These are phyloP conservation scores for Oscarella lobularis DNA, from an alignment of 37 sponge, comb jelly and placozoan genomes.

Conservation along the genomic window DNA sequence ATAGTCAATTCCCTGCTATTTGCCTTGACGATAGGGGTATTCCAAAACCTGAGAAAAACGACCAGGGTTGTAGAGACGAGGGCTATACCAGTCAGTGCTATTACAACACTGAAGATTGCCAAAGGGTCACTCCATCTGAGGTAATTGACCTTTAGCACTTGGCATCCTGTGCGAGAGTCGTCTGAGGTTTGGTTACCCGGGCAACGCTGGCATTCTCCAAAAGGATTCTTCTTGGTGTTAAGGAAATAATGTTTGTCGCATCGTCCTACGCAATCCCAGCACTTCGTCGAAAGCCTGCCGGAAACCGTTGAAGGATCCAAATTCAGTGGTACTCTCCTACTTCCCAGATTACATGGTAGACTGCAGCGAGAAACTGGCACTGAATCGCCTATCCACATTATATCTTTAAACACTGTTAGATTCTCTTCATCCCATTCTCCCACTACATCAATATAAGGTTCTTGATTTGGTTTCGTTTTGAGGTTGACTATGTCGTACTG, in stretches of 20 bases:
- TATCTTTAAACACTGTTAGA: too few species aligned
- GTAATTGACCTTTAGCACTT: conserved; percentile 8
- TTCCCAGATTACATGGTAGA: too few species aligned
- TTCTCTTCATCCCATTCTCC: too few species aligned
- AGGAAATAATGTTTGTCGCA: background rate
- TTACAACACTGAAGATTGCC: conserved; percentile 18
- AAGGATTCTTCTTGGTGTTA: background rate
- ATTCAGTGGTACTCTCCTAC: too few species aligned
- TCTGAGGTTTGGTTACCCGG: conserved; percentile 35
- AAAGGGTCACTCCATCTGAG: conserved; percentile 13
- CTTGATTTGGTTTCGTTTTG: too few species aligned
- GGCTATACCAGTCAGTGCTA: conserved; percentile 19
- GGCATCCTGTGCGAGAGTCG: conserved; percentile 22
- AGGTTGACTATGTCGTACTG: conserved; percentile 21
- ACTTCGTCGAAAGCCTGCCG: background rate
- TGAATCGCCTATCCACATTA: too few species aligned
- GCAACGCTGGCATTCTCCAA: conserved; percentile 29
- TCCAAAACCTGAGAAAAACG: conserved; percentile 18
- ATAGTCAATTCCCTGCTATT: conserved; percentile 54
- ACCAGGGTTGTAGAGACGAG: conserved; percentile 11
- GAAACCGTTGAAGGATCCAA: too few species aligned
- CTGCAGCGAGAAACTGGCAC: too few species aligned
- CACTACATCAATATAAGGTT: too few species aligned
- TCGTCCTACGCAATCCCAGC: conserved; percentile 9
- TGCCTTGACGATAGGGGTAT: conserved; percentile 32